Evolutionary conservation across 2,113 vertebrate species (phyloP).

Genomic region (Pseudois nayaur): DNA sequence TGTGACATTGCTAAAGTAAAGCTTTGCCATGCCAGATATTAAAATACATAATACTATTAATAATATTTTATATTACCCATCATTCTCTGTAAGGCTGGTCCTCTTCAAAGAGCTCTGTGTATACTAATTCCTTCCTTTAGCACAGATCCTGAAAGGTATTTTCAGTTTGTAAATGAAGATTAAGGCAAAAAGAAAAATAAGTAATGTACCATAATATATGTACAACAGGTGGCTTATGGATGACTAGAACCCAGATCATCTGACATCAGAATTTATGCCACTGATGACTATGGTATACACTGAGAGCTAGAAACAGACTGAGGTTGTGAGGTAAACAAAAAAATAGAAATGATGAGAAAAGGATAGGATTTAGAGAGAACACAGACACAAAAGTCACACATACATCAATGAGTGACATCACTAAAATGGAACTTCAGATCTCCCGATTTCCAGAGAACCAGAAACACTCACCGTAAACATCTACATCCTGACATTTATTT

Average conservation of each 20-base stretch:
- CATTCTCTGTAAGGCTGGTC: neutral
- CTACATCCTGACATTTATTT: neutral
- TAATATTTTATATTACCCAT: neutral
- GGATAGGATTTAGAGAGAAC: neutral
- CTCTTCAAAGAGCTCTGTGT: neutral
- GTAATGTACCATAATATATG: neutral
- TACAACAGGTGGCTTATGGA: neutral
- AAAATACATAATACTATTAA: neutral
- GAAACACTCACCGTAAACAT: neutral
- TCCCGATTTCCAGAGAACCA: neutral
- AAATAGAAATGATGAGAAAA: neutral
- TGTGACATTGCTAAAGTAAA: neutral
- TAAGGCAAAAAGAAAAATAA: neutral
- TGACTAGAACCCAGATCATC: neutral
- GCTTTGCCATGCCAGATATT: neutral
- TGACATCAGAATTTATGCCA: neutral
- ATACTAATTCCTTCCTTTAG: neutral
- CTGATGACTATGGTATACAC: neutral
- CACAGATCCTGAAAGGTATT: neutral
- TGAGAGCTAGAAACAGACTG: neutral
- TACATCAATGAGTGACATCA: accelerated
- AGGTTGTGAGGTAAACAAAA: neutral
- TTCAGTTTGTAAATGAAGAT: neutral
- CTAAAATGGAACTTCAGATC: neutral
- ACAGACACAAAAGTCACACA: neutral